A percentile compares a stretch with the other conserved stretches of the same genome.
phyloP scores from a whole-genome alignment of 2,113 vertebrate genomes.

The Lepus americanus region DNA sequence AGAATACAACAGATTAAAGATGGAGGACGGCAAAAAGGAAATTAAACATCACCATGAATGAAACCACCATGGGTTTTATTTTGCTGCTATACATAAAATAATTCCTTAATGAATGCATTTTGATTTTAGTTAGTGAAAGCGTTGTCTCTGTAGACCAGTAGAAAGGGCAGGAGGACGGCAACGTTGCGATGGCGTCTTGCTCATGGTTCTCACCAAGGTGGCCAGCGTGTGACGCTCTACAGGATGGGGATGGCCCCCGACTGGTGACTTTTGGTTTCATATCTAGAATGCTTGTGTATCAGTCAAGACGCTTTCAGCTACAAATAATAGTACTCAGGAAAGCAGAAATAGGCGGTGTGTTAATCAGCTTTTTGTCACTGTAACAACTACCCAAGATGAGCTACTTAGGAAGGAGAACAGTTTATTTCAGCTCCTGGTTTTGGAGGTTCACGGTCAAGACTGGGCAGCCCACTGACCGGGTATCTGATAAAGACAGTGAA shows the following conservation, averaged over 20 bases:
- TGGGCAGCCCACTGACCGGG: too few relatives aligned
- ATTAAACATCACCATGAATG: rapidly evolving
- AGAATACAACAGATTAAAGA: neutral
- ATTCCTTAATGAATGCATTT: neutral
- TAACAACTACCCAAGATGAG: too few relatives aligned
- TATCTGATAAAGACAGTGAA: too few relatives aligned
- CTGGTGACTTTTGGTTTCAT: neutral
- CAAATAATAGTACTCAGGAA: neutral
- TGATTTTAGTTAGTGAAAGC: neutral
- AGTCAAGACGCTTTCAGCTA: neutral
- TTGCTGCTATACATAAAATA: neutral
- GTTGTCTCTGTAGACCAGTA: neutral
- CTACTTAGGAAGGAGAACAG: too few relatives aligned
- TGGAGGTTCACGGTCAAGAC: too few relatives aligned
- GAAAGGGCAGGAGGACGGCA: neutral
- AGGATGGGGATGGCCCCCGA: rapidly evolving
- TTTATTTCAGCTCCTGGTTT: too few relatives aligned
- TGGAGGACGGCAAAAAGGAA: neutral
- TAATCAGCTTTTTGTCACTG: too few relatives aligned
- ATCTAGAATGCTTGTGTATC: neutral
- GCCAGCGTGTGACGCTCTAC: neutral
- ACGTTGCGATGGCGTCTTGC: neutral
- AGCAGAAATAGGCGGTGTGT: neutral
- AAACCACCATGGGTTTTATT: neutral
- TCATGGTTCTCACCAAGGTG: neutral